Base-by-base conservation (phyloP, 2,113 vertebrate genomes). In the Barbus barbus region DNA sequence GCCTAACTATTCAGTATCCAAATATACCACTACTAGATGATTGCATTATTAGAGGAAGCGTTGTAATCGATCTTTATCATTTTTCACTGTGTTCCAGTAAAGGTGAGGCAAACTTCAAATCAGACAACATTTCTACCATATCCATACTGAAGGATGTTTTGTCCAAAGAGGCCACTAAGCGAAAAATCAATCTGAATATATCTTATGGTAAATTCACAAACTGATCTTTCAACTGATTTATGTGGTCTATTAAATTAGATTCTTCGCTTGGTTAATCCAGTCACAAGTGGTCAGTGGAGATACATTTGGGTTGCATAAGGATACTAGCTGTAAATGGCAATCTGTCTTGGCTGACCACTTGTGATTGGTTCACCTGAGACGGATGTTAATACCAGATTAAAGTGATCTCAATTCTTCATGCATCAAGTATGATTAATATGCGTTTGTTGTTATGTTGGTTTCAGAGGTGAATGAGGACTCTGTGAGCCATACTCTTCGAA, bases 111-210 rank as follows among this genome's bases (percentile, higher is more conserved):
- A 92, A 95, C 90, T 99, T 99, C 92, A 97, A 95, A 90, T 99
- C 98, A 31, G 98, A 99, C 93, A 99, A 99, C 92, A 98, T 99
- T 92, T 99, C 98, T 56, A 99, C 98, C 51, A 99, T 99, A 93
- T 99, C 98, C 84, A 99, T 99, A 83, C 93, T 99, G 84, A 99
- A 97, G 90, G 98, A 99, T 89, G 97, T 99, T 51, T 94, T 99
- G 81, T 98, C 97, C 67, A 99, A 99, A 94, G 98, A 99, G 93
- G 98, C 98, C 38, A 99, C 98, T 22, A 99, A 99, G 93, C 96
- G 94, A 86, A 99, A 99, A 93, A 97, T 98, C 85, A 98, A 97
- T 89, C 96, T 99, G 31, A 97, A 95, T 91, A 96, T 97, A 91
- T 97, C 97, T 0, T 98, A 97, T 0, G 97, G 98, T 99, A 91